Evolutionary conservation across 2,888 invertebrate genomes (phyloP), one percentile per base, ranked within the genome.

Genomic region (Coecobrya sp.): DNA sequence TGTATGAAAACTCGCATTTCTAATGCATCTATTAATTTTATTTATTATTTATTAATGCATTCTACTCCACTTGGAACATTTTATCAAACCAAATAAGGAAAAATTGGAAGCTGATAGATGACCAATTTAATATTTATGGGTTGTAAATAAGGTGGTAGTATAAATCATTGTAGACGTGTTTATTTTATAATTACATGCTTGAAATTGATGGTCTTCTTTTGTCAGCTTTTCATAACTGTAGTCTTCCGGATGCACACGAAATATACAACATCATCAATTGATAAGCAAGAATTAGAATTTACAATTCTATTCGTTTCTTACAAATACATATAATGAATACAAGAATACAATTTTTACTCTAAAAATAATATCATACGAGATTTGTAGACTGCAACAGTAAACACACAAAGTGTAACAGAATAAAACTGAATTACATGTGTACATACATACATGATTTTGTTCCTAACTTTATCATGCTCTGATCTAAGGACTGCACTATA

Each of bases 41-140:
- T n/a, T 55, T 52, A 79, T 79, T 52, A 25, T 19, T 52, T 55
- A 79, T 79, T 79, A 79, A 79, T 52, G 30, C 27, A 30, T 55
- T 52, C 27, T 7, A 79, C 27, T 52, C 16, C 7, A 79, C 25
- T 27, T 79, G 52, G 27, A 30, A 27, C 42, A 7, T 79, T n/a
- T n/a, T n/a, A 79, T 55, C 27, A 27, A 52, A 52, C 30, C 79
- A 79, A 55, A 79, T n/a, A 25, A 49, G 73, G 49, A 45, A 22
- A 55, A 52, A 52, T 52, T 52, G 52, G 49, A 27, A 52, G 27
- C 52, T 27, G 25, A 79, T 52, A 52, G 27, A 79, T 52, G 30
- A 16, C 8, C 49, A 79, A 52, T 79, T 19, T 19, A 73, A 45
- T 73, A 45, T 19, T 16, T 70, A 62, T 19, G 2, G 62, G 1